A percentile compares a stretch with the other conserved stretches of the same genome.
Conservation (phyloP, 64 coral and sea anemone species). For the Acropora tenuis region DNA sequence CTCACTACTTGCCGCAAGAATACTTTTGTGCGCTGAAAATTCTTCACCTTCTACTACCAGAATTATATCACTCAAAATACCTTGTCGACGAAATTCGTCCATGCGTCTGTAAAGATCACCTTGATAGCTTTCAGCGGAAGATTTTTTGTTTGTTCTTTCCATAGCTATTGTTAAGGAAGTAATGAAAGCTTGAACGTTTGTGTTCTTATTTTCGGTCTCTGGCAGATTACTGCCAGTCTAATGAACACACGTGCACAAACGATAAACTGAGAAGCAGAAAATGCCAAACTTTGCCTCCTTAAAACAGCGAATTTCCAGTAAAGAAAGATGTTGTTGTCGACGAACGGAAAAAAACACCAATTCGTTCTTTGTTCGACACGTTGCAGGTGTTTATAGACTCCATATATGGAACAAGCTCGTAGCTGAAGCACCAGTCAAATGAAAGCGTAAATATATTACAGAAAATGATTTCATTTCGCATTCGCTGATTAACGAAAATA, state of each 20-base stretch:
- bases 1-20: conserved; percentile 75
- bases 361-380: neutral
- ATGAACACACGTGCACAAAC: neutral
- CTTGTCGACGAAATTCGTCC: conserved; percentile 81
- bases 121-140: conserved; percentile 42
- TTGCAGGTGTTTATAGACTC: conserved; percentile 20
- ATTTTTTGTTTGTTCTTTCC: neutral
- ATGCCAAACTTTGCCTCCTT: neutral
- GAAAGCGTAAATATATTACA: no score
- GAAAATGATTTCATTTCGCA: no score
- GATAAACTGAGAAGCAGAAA: neutral
- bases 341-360: conserved; percentile 10
- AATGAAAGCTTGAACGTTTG: neutral
- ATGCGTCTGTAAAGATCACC: conserved; percentile 59
- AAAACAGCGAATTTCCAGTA: neutral
- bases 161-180: neutral
- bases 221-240: neutral
- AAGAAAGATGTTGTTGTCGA: neutral
- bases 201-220: neutral
- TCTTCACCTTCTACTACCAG: conserved; percentile 73
- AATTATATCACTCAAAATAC: conserved; percentile 70
- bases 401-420: conserved; percentile 34
- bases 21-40: conserved; percentile 81
- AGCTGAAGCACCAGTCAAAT: neutral
- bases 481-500: no score